Evolutionary conservation across 2,797 vertebrate genomes (phyloP), one percentile per base, ranked within the genome.

Genomic region (Stomatorhinus walkeri): DNA sequence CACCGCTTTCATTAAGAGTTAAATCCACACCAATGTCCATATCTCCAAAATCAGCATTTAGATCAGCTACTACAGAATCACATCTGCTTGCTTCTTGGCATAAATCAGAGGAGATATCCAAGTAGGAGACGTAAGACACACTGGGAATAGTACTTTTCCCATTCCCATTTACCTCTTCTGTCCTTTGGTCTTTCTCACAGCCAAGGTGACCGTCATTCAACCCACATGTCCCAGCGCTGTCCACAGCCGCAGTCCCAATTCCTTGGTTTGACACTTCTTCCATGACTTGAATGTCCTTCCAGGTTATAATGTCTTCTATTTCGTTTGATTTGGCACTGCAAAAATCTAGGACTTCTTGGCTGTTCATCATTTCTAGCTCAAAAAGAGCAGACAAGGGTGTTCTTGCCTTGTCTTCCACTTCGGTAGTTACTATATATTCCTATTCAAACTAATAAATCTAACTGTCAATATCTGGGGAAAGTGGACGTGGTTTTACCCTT

Each of bases 281-380:
- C 76, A 91, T 93, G 92, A 93, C 94, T 91, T 94, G 92, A 91
- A 94, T 92, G 54, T 93, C 93, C 83, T 94, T 95, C 19, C 92
- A 87, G 64, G 94, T 93, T 54, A 93, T 93, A 92, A 95, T 94
- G 87, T 92, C 93, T 36, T 95, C 95, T 24, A 91, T 94, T 79
- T 85, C 93, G 91, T 93, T 94, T 24, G 94, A 93, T 90, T 95
- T 96, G 76, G 94, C 93, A 95, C 95, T 95, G 93, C 96, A 95
- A 92, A 95, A 90, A 93, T 96, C 96, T 93, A 95, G 87, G 93
- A 94, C 90, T 93, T 95, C 94, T 90, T 96, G 93, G 92, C 95
- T 94, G 94, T 96, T 96, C 95, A 96, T 96, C 95, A 96, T 96
- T 90, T 95, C 96, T 91, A 94, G 90, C 91, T 76, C 83, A 32